Base-by-base conservation (phyloP, 1,140 invertebrate species). In the Diorhabda carinulata region DNA sequence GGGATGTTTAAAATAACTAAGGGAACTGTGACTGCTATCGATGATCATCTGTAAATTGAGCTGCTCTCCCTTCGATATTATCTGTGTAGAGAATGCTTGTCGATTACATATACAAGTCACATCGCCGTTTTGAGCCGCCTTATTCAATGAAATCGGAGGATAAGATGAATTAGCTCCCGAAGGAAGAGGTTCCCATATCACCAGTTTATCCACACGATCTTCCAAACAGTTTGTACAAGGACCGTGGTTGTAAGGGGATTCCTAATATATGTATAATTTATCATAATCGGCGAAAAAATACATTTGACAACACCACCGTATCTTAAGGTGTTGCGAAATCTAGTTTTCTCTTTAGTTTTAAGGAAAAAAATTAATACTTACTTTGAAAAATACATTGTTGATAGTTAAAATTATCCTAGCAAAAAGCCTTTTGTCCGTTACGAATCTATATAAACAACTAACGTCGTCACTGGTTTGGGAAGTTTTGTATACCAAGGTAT, bases 1-100 rank as follows among this genome's bases (percentile, higher is more conserved):
- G 5, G 88, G 85, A 72, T 93, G 90, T 79, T 96, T 96, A 81
- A 96, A 95, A 78, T 95, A 96, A 57, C 89, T 93, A 0, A 90
- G 85, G 0, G 92, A 91, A 1, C 93, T 91, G 72, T 93, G 91
- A 44, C 89, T 87, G 6, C 89, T 89, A 74, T 95, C 93, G 0
- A 96, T 87, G 25, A 92, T 87, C 66, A 96, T 83, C 77, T 92
- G 90, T 5, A 95, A 83, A 70, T 92, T 91, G 56, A 93, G 81
- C 59, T 87, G 87, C 74, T 93, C 92, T 5, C 91, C 91, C 5
- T 87, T 87, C 0, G 92, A 93, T 3, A 93, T 88, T 0, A 93
- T 82, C 64, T 88, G 82, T 43, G 86, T 84, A 3, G 84, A 81
- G 2, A 83, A 83, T 2, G 84, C 82, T 72, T 86, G 85, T 75